A percentile compares a stretch with the other conserved stretches of the same genome.
Evolutionary conservation across 2,888 invertebrate genomes (phyloP).

Genomic region (Leucozona laternaria): DNA sequence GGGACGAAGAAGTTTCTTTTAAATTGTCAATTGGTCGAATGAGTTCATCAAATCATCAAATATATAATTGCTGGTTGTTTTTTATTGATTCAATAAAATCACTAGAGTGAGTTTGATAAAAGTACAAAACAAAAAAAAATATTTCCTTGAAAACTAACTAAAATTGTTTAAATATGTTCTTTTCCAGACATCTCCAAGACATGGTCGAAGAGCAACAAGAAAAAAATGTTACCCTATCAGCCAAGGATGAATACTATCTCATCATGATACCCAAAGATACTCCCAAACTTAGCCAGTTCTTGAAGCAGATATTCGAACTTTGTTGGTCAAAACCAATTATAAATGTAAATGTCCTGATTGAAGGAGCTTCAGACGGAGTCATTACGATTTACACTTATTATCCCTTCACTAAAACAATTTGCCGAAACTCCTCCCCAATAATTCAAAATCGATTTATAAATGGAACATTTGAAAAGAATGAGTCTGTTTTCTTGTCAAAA

Average conservation of each 20-base stretch:
- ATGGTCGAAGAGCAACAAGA: not conserved
- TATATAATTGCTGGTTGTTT: not conserved
- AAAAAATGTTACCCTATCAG: not conserved
- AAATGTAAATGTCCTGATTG: conserved; percentile 5
- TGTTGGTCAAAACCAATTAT: not conserved
- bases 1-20: not conserved
- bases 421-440: not conserved
- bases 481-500: conserved; percentile 1
- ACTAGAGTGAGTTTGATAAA: not conserved
- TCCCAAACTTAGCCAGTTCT: not conserved
- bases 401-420: conserved; percentile 7
- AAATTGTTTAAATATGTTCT: not conserved
- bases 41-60: not conserved
- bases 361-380: not conserved
- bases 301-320: not conserved
- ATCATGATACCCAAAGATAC: not conserved
- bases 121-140: too few species aligned
- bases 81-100: conserved; percentile 20
- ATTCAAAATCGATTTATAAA: conserved; percentile 24
- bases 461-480: not conserved
- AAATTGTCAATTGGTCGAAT: not conserved
- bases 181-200: not conserved
- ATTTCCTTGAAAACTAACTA: conserved; percentile 16
- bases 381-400: conserved; percentile 24
- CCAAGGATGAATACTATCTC: not conserved